Conservation (phyloP, 64 coral and sea anemone genomes). For the Acropora tenuis region DNA sequence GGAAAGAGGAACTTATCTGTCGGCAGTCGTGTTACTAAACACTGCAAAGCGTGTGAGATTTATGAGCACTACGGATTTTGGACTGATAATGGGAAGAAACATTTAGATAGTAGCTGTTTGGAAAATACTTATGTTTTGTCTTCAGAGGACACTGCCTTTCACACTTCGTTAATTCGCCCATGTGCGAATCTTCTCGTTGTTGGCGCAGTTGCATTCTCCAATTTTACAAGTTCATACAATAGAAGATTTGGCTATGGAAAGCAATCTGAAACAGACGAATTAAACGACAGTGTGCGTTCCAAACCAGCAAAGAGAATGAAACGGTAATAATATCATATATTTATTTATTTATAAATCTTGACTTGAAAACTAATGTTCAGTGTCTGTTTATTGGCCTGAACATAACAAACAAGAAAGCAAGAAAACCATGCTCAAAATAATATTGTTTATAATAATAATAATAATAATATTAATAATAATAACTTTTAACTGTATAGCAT, state of each 20-base stretch:
- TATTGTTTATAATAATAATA: neutral
- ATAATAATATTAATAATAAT: neutral
- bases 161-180: neutral
- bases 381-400: neutral
- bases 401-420: neutral
- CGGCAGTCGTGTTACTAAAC: slow-evolving; percentile 23
- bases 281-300: neutral
- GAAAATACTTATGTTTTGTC: neutral
- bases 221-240: slow-evolving; percentile 30
- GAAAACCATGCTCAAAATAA: neutral
- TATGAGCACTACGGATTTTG: slow-evolving; percentile 48
- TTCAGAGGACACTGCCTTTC: slow-evolving; percentile 42
- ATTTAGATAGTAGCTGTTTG: slow-evolving; percentile 9
- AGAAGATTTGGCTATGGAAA: slow-evolving; percentile 12
- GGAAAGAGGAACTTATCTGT: neutral
- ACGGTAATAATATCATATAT: neutral
- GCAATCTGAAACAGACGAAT: neutral
- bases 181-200: slow-evolving; percentile 24
- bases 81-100: slow-evolving; percentile 14
- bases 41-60: slow-evolving; percentile 25
- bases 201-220: slow-evolving; percentile 48
- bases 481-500: neutral
- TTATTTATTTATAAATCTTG: neutral
- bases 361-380: neutral
- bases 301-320: slow-evolving; percentile 9